Evolutionary conservation across 2,113 vertebrate species (phyloP), one percentile per base, ranked within the genome.

Genomic region (Psittacara wagleri): DNA sequence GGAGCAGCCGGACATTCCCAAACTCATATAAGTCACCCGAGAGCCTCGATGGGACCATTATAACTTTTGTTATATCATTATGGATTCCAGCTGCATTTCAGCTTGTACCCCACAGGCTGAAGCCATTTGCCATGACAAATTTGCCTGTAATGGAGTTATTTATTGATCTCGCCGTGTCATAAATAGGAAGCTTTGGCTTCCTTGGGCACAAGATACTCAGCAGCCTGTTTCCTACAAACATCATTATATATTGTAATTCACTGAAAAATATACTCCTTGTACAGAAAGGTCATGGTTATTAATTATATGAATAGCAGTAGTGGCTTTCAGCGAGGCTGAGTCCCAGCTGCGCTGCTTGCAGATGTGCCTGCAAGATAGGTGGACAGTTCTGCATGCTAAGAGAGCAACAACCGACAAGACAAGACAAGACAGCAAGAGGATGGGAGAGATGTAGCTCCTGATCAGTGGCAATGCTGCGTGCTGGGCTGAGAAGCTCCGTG

Each of bases 161-260:
- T 93, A 80, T 88, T 90, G 78, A 74, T 77, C 67, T 77, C 2
- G 0, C 61, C 35, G 31, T 64, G 85, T 39, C 83, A 86, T 83
- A 78, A 92, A 79, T 51, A 54, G 85, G 83, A 93, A 90, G 68
- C 64, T 90, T 92, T 68, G 68, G 46, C 83, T 86, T 93, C 46
- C 55, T 94, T 83, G 4, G 4, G 73, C 68, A 78, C 43, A 61
- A 81, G 83, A 75, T 86, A 35, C 76, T 86, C 88, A 52, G 73
- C 68, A 51, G 55, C 74, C 76, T 86, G 72, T 75, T 93, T 77
- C 64, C 85, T 90, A 46, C 64, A 77, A 88, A 46, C 61, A 83
- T 79, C 74, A 29, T 78, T 91, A 33, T 39, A 61, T 67, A 76
- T 64, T 80, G 48, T 63, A 93, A 70, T 81, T 61, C 75, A 83